Evolutionary conservation across 2,113 vertebrate species (phyloP), one percentile per base, ranked within the genome.

Genomic region (Danionella cerebrum): DNA sequence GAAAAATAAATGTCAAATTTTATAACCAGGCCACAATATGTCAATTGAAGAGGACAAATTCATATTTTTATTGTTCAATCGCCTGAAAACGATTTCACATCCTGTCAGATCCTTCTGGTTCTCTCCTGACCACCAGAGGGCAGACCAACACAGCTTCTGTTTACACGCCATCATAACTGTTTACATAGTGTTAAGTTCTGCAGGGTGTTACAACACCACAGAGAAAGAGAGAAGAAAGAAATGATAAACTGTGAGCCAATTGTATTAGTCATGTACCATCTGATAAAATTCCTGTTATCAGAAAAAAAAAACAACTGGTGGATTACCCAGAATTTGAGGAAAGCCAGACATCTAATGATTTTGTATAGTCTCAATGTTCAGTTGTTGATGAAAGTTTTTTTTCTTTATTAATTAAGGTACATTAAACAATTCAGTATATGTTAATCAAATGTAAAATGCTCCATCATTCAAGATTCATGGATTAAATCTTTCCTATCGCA

Each of bases 131-230:
- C 78, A 80, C 67, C 65, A 69, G 72, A 74, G 71, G 65, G 71
- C 76, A 80, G 76, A 45, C 71, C 78, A 72, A 70, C 51, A 74
- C 65, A 74, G 65, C 54, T 29, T 48, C 64, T 18, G 11, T 21
- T 45, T 2, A 62, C 14, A 35, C 7, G 8, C 24, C 10, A 1
- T 7, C 33, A 8, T 21, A 57, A 22, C 13, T 9, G 21, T 58
- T 58, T 25, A 9, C 2, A 1, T 25, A 24, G 3, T 18, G 7
- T 22, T 22, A 2, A 27, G 18, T 27, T 33, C n/a, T 11, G 31
- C 1, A 14, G 14, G 16, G 9, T 8, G 21, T 9, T 13, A 31
- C 22, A 12, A 6, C 11, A 16, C 55, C 22, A 55, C 39, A 64
- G 10, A 39, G 9, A 14, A 3, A 6, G 27, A 60, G 18, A 19